Evolutionary conservation across 2,113 vertebrate genomes (phyloP), one percentile per base, ranked within the genome.

Genomic region (Microtus montanus): DNA sequence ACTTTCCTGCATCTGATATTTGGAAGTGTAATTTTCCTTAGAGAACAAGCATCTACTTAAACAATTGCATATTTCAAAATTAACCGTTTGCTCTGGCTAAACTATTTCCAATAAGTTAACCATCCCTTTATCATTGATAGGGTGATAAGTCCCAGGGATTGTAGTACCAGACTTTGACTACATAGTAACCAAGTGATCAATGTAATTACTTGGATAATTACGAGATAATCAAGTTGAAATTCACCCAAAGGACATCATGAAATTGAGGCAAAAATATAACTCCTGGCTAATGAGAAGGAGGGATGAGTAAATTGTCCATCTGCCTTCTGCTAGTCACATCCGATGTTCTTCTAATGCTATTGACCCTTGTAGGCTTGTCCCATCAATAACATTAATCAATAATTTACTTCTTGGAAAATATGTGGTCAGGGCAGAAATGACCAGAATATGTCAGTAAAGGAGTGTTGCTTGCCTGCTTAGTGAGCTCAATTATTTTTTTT

Each of bases 211-310:
- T 92, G 79, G 79, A 77, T 47, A 84, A 54, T 85, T 82, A 30
- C 19, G 47, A 95, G 41, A 47, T 11, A 22, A 84, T 84, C 38
- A 54, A 61, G 30, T 49, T 89, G 30, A 94, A 80, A 63, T 79
- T 54, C 52, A 41, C 66, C 82, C 85, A 78, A 75, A 80, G 83
- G 86, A 95, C 30, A 78, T 84, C 85, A 58, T 19, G 14, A 66
- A 95, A 75, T 38, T n/a, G 10, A 19, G 64, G 38, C 49, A 91
- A 90, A 96, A 94, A 80, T 44, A 87, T 38, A 95, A 85, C 35
- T 90, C 12, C 41, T 20, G 8, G 15, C 13, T 47, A 61, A 5
- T 82, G 28, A 12, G 68, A 87, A 44, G 28, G 28, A 63, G 74
- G 8, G 47, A 85, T 44, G 86, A 82, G 82, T 38, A 47, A 86